Evolutionary conservation across 2,888 invertebrate genomes (phyloP).

Genomic region (Sceliomorpha sp.): DNA sequence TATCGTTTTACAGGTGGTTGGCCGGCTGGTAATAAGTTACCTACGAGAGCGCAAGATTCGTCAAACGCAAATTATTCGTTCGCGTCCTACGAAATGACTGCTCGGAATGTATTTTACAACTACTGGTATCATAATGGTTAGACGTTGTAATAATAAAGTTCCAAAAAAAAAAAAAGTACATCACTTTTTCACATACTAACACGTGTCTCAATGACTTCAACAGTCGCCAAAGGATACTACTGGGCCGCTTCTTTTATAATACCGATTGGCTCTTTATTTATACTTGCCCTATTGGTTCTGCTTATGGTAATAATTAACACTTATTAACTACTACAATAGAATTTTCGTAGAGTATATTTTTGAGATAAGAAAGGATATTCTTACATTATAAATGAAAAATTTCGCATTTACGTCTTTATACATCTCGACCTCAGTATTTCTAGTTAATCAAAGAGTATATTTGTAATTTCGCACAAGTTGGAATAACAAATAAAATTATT

Average conservation of each 20-base stretch:
- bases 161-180: constrained; percentile 25
- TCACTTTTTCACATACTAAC: constrained; percentile 10
- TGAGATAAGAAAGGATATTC: too few relatives aligned
- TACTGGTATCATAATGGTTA: constrained; percentile 55
- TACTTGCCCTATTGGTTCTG: constrained; percentile 66
- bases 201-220: neutral
- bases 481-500: neutral
- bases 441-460: too few relatives aligned
- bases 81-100: constrained; percentile 37
- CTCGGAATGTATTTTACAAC: constrained; percentile 37
- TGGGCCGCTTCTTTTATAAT: constrained; percentile 68
- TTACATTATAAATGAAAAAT: too few relatives aligned
- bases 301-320: constrained; percentile 68
- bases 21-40: constrained; percentile 55
- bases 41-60: constrained; percentile 59
- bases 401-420: constrained; percentile 7
- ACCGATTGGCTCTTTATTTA: constrained; percentile 68
- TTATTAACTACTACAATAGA: too few relatives aligned
- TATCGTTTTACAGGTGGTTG: constrained; percentile 62
- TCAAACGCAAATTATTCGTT: constrained; percentile 61
- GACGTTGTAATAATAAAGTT: constrained; percentile 3
- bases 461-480: too few relatives aligned
- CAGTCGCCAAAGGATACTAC: constrained; percentile 67
- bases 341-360: too few relatives aligned
- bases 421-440: too few relatives aligned